phyloP scores from a whole-genome alignment of 2,113 vertebrate species.

The Geococcyx californianus region DNA sequence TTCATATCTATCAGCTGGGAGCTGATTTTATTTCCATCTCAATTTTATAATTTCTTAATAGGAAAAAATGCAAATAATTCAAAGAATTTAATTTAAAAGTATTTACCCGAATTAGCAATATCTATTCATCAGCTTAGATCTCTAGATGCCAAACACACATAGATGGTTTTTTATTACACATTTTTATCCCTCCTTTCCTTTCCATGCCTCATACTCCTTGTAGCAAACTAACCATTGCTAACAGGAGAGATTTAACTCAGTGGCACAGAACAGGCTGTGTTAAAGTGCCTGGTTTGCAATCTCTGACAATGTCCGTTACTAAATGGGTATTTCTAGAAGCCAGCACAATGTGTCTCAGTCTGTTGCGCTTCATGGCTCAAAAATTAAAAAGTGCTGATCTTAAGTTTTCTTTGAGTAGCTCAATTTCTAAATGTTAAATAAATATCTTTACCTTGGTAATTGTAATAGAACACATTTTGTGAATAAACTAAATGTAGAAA shows the following conservation, averaged over 20 bases:
- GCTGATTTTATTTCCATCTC: background rate
- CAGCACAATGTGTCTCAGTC: background rate
- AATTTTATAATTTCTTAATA: background rate
- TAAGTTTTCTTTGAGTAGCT: background rate
- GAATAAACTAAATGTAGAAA: background rate
- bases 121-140: background rate
- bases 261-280: background rate
- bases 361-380: background rate
- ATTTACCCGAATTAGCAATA: background rate
- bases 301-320: background rate
- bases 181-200: background rate
- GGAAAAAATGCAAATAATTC: background rate
- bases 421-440: background rate
- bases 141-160: background rate
- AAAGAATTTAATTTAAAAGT: background rate
- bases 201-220: background rate
- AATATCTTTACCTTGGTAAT: background rate
- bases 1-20: background rate
- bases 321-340: background rate
- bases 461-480: background rate
- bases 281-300: background rate
- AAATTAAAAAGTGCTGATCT: background rate
- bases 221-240: background rate
- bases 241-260: conserved; percentile 1
- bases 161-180: background rate